Base-by-base conservation (phyloP, 2,113 vertebrate genomes). In the Neodon shergylaensis region DNA sequence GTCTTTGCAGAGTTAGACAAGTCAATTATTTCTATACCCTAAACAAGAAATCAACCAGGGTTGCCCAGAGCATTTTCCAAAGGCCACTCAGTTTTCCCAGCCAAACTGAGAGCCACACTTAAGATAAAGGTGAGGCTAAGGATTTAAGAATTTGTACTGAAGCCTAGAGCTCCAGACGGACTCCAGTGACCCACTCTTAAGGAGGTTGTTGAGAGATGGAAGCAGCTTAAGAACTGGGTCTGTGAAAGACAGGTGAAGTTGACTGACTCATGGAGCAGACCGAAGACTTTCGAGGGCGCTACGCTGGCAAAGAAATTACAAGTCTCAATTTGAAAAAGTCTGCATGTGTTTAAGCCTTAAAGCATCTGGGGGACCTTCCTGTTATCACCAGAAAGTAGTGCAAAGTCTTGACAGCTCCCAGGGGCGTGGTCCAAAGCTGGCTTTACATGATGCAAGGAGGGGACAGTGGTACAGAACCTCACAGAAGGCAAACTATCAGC, bases 61-160 rank as follows among this genome's bases (percentile, higher is more conserved):
- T 44, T 31, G 24, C 52, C 74, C 73, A 70, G 49, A 89, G 44
- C 44, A 73, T 36, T 88, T 95, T 91, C 58, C 58, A 89, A 95
- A 93, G 47, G 13, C 11, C 4, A 8, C 78, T n/a, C 49, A 88
- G 78, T 73, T 5, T 58, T 73, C 61, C 92, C 76, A 66, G 70
- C 63, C 47, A 73, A 83, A 74, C 65, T 28, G 58, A 81, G 73
- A 54, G 36, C 7, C 49, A 87, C 76, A 33, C 3, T 36, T 42
- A 39, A 28, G 7, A 21, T 52, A 73, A 90, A 90, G 70, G 54
- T 49, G n/a, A 95, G n/a, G 76, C 26, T 19, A 65, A 76, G 11
- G 6, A 12, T 49, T 39, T 63, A 63, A 63, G 49, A 10, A 28
- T 49, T 39, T 26, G 36, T 47, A 33, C 9, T 22, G 22, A 82